Base-by-base conservation (phyloP, 2,888 invertebrate genomes). In the Pristionchus fissidentatus region DNA sequence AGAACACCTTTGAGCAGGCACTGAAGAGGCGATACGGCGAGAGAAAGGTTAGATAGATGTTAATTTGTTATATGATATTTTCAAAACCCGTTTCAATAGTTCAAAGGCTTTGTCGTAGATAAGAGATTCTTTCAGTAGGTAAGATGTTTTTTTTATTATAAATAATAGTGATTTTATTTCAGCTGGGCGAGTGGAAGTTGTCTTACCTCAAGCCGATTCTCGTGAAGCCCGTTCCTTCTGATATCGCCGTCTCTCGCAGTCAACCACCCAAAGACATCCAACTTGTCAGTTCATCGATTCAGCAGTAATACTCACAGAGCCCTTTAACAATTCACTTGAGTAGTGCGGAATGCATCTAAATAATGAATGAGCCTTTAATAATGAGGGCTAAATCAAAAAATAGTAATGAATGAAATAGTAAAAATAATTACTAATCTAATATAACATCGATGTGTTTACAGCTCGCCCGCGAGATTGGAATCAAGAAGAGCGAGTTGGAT, bases 1-100 rank as follows among this genome's bases (percentile, higher is more conserved):
- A 95, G 90, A 99, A 99, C 93, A 98, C 97, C 0, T 96, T 97
- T 52, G 94, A 95, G 87, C 95, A 97, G 80, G 97, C 97, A 13
- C 94, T 95, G 89, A 84, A 85, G 75, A 84, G 89, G 35, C 79
- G 87, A 66, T 86, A 87, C 41, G 78, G 80, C 32, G 77, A 84
- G 75, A 86, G 83, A n/a, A 43, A 85, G 80, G 87, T 85, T 13
- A 49, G 66, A 32, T 38, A 1, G 22, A 81, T 49, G 13, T 46
- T 15, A 8, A 43, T n/a, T n/a, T n/a, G n/a, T n/a, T n/a, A n/a
- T n/a, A n/a, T n/a, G n/a, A 7, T 73, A 29, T 13, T 38, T 19
- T 32, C 15, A 19, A 22, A 19, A 13, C 10, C 15, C 15, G 35
- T n/a, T 35, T 73, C 26, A 8, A 73, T 73, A 19, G 22, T 35